phyloP scores from a whole-genome alignment of 2,888 invertebrate genomes.

The Creontiades dilutus region DNA sequence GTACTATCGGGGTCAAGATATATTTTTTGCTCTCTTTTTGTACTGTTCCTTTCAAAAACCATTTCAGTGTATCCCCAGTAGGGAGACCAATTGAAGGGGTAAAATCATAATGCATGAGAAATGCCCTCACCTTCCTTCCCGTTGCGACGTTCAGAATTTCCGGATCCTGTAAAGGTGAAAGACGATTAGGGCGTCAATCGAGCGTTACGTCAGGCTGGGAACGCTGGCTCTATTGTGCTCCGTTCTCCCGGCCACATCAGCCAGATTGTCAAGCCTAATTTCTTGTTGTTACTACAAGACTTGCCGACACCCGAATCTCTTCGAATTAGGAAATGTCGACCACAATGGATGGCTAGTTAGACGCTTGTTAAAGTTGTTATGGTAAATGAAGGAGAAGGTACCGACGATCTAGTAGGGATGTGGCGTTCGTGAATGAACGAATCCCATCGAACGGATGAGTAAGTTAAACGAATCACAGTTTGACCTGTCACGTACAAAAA shows the following conservation, averaged over 20 bases:
- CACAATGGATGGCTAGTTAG: neutral
- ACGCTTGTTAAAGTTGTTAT: neutral
- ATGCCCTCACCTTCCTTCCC: neutral
- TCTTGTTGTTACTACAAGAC: neutral
- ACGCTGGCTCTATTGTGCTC: neutral
- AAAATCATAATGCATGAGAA: slow-evolving; percentile 1
- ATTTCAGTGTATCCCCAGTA: too few relatives aligned
- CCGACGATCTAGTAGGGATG: too few relatives aligned
- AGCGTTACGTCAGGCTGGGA: slow-evolving; percentile 32
- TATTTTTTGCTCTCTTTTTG: too few relatives aligned
- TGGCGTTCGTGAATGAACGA: too few relatives aligned
- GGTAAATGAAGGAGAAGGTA: neutral
- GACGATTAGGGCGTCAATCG: slow-evolving; percentile 31
- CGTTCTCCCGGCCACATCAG: neutral
- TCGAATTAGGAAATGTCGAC: slow-evolving; percentile 17
- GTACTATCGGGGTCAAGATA: too few relatives aligned
- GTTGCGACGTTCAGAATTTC: neutral
- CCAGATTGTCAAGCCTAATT: slow-evolving; percentile 27
- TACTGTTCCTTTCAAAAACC: too few relatives aligned
- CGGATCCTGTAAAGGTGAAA: slow-evolving; percentile 36
- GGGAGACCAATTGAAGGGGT: neutral
- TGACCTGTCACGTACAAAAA: too few relatives aligned
- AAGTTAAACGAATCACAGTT: too few relatives aligned
- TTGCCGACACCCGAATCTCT: neutral
- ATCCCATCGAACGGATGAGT: too few relatives aligned